Evolutionary conservation across 2,113 vertebrate species (phyloP), one percentile per base, ranked within the genome.

Genomic region (Dipodomys ordii): DNA sequence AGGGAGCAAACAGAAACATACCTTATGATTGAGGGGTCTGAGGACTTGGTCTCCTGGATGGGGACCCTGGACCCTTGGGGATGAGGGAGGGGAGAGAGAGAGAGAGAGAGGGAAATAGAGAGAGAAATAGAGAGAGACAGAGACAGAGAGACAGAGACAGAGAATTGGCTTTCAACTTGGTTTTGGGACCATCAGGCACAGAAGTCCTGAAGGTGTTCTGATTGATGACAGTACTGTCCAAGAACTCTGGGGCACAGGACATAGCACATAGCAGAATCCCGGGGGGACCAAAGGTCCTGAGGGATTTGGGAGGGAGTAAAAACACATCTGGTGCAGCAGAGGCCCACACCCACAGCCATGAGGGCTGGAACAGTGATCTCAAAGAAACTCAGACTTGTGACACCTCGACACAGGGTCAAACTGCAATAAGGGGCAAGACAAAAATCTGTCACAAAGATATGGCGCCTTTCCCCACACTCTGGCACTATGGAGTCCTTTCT

Each of bases 391-490:
- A 3, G 9, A 27, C 23, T 30, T 11, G 25, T 49, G 6, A 2
- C 6, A 27, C 23, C 32, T 62, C 0, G 5, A 9, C 25, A 10
- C 7, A 15, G 12, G 4, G 18, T 13, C 16, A 19, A 28, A 11
- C 10, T 49, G 11, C 2, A 12, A 30, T 19, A 12, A 32, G 20
- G 39, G n/a, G n/a, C 11, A 6, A n/a, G 35, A 20, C 19, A 71
- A 64, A 35, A 39, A 49, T 9, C 23, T 71, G 7, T 8, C 18
- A 15, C 13, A 6, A 39, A 20, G 64, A 60, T 12, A 87, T 9
- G 30, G 3, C 18, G 7, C 13, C 9, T 53, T 81, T 81, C 28
- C 7, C 57, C 23, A 7, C 0, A 9, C 32, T 1, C 0, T 2
- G 7, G 69, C 1, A 1, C 20, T 18, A 7, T 3, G 2, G 53